Evolutionary conservation across 2,888 invertebrate genomes (phyloP).

Genomic region (Aporophyla nigra): DNA sequence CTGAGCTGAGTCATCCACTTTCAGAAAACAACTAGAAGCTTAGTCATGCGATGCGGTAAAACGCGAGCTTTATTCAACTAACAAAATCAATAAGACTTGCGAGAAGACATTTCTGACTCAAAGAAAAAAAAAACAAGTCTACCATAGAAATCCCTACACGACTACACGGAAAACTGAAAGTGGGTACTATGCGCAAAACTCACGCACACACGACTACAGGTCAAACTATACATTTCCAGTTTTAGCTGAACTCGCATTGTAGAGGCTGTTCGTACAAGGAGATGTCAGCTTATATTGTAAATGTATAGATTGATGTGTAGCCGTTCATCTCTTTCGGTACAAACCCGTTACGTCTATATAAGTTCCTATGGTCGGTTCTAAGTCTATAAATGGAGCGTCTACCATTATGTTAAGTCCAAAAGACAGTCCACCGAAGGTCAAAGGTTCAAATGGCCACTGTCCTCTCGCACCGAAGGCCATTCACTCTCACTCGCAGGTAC

Average conservation of each 20-base stretch:
- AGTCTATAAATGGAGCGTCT: constrained; percentile 17
- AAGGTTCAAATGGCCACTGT: constrained; percentile 54
- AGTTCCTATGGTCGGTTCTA: neutral
- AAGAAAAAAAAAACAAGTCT: neutral
- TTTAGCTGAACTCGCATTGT: too few relatives aligned
- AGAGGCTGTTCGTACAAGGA: too few relatives aligned
- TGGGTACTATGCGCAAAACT: neutral
- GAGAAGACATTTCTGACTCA: neutral
- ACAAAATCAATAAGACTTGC: neutral
- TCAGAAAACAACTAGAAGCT: neutral
- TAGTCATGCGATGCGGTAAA: constrained; percentile 16
- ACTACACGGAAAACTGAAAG: too few relatives aligned
- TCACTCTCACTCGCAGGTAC: constrained; percentile 71
- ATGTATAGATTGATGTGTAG: too few relatives aligned
- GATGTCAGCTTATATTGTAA: too few relatives aligned
- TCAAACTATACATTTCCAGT: too few relatives aligned
- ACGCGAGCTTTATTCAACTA: neutral
- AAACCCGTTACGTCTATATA: constrained; percentile 1
- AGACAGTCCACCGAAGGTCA: constrained; percentile 54
- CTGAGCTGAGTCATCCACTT: constrained; percentile 1
- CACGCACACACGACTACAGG: too few relatives aligned
- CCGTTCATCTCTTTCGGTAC: neutral
- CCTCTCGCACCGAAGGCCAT: constrained; percentile 70
- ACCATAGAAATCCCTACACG: neutral
- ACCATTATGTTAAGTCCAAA: constrained; percentile 25